Evolutionary conservation across 2,113 vertebrate genomes (phyloP).

Genomic region (Pterocles burchelli): DNA sequence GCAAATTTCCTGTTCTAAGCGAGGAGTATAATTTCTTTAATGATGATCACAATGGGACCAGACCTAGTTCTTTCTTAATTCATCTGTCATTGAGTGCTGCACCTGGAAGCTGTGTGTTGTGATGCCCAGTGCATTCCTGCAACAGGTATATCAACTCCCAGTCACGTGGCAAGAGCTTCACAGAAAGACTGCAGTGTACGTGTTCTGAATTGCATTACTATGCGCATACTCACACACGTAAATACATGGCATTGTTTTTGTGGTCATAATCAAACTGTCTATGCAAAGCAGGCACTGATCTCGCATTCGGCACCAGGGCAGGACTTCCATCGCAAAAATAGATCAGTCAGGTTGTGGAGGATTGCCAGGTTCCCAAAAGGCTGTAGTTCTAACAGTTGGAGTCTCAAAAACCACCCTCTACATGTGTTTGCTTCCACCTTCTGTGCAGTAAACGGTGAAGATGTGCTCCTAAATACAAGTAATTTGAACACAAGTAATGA

Average conservation of each 20-base stretch:
- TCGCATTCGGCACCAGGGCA: not conserved
- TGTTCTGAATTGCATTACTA: not conserved
- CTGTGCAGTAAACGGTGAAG: not conserved
- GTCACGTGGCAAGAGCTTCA: not conserved
- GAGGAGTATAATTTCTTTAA: not conserved
- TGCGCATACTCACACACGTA: not conserved
- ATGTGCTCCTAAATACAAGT: not conserved
- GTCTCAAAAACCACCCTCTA: not conserved
- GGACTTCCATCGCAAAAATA: not conserved
- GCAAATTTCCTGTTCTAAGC: not conserved
- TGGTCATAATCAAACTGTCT: not conserved
- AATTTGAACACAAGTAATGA: not conserved
- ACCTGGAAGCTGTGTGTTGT: not conserved
- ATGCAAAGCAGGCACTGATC: not conserved
- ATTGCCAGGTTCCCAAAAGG: not conserved
- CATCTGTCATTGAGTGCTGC: rapidly evolving
- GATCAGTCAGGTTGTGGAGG: not conserved
- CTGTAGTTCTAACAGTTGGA: not conserved
- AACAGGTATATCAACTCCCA: not conserved
- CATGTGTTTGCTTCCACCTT: not conserved
- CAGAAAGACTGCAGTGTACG: not conserved
- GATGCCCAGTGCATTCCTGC: not conserved
- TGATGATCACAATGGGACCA: not conserved
- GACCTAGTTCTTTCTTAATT: not conserved
- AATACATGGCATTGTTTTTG: not conserved